Evolutionary conservation across 2,113 vertebrate species (phyloP), one percentile per base, ranked within the genome.

Genomic region (Plecturocebus donacophilus): DNA sequence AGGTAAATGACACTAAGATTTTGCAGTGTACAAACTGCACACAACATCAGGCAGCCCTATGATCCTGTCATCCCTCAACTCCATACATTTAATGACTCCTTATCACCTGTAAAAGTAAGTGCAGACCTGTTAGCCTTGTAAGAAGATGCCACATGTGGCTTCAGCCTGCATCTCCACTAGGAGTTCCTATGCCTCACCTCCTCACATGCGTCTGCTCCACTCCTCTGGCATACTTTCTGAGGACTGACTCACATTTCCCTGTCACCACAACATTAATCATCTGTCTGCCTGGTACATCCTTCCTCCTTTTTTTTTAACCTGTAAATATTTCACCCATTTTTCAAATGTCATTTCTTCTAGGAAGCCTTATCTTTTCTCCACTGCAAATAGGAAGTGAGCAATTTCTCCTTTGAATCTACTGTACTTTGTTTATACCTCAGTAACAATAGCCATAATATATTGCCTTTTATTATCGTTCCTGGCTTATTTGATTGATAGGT

Each of bases 331-430:
- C 13, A 76, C 27, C 21, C 23, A 54, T 77, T 92, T 87, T 85
- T 54, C 90, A 95, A 85, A 64, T 52, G 16, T 23, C 38, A 96
- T 97, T 95, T 89, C 66, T 95, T 93, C 30, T 49, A 70, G 4
- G 42, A 95, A 94, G 58, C 3, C 12, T 23, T 82, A 64, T 88
- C 64, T 94, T 54, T 90, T 94, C 25, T 54, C 9, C 23, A 73
- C 16, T 27, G 8, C 58, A 94, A 79, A 76, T 2, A 93, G n/a
- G 23, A 88, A 96, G 25, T 42, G 21, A 76, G 21, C 6, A 23
- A 70, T 80, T n/a, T 40, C 30, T 66, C 35, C 17, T 92, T 47
- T 73, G 17, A 84, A 56, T 23, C 56, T 25, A 27, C 30, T 96
- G 49, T 70, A 64, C 9, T 92, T 92, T n/a, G 16, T 73, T 86